These are phyloP conservation scores for Portunus trituberculatus DNA, from an alignment of 1,140 invertebrate genomes.

Conservation along the genomic window DNA sequence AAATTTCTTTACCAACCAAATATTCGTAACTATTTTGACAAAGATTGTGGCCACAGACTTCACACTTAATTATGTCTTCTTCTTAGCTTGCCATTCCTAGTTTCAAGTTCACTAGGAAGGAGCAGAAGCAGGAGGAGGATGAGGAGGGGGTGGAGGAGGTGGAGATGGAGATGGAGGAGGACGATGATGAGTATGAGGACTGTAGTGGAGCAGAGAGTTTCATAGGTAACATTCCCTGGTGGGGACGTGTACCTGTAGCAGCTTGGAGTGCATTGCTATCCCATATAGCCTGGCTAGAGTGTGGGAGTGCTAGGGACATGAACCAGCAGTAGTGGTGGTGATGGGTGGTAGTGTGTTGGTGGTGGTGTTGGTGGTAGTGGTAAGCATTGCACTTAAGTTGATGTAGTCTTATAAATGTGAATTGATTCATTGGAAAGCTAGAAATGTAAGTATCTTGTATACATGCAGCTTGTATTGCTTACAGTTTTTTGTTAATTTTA, in stretches of 20 bases:
- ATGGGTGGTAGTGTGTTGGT: neutral
- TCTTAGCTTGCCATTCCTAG: neutral
- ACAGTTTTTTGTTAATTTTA: neutral
- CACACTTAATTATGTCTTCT: neutral
- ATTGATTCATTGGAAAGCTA: neutral
- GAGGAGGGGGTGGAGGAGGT: constrained; percentile 60
- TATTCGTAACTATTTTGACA: too few relatives aligned
- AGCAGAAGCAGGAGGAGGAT: constrained; percentile 49
- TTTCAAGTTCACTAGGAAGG: neutral
- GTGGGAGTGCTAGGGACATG: too few relatives aligned
- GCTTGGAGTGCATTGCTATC: neutral
- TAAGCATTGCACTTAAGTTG: neutral
- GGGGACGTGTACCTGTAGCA: neutral
- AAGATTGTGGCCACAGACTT: neutral
- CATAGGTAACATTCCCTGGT: constrained; percentile 58
- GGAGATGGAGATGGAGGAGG: too few relatives aligned
- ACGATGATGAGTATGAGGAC: constrained; percentile 70
- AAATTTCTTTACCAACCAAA: too few relatives aligned
- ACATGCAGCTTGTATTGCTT: neutral
- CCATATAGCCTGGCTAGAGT: neutral
- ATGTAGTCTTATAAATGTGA: neutral
- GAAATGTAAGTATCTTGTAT: neutral
- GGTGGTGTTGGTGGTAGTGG: neutral
- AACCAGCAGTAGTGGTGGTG: too few relatives aligned
- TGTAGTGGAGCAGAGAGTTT: constrained; percentile 68